Evolutionary conservation across 2,888 invertebrate species (phyloP).

Genomic region (Eupithecia insigniata): DNA sequence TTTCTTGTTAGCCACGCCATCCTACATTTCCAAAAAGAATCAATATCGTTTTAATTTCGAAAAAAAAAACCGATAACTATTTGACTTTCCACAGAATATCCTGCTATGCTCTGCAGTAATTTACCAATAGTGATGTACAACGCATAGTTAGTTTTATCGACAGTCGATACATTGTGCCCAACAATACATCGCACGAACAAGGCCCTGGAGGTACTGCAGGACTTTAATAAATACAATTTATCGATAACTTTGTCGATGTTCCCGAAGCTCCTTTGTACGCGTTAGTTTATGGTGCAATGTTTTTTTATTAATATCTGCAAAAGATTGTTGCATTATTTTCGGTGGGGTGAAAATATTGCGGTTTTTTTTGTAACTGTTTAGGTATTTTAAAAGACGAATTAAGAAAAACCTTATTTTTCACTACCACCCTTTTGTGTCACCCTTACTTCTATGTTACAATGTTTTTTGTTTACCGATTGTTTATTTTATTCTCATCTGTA

Average conservation of each 20-base stretch:
- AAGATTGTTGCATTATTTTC: background rate
- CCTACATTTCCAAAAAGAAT: background rate
- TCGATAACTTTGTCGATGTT: conserved; percentile 25
- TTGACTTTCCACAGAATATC: background rate
- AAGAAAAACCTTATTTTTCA: no score
- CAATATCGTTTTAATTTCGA: background rate
- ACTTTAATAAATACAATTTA: conserved; percentile 37
- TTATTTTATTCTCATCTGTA: no score
- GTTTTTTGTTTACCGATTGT: no score
- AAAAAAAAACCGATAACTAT: background rate
- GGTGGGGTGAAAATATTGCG: background rate
- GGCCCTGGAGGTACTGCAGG: conserved; percentile 31
- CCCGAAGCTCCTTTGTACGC: background rate
- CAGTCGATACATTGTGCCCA: conserved; percentile 35
- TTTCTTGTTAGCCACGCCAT: background rate
- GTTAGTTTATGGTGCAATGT: background rate
- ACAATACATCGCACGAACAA: conserved; percentile 33
- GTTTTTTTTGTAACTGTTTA: no score
- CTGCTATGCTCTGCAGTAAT: background rate
- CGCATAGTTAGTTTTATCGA: conserved; percentile 34
- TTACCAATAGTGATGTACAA: conserved; percentile 34
- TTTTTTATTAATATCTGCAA: background rate
- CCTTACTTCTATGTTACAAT: no score
- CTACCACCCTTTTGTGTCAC: no score
- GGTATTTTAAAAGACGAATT: no score